Base-by-base conservation (phyloP, 1,140 invertebrate genomes). In the Scaptomyza graminum region DNA sequence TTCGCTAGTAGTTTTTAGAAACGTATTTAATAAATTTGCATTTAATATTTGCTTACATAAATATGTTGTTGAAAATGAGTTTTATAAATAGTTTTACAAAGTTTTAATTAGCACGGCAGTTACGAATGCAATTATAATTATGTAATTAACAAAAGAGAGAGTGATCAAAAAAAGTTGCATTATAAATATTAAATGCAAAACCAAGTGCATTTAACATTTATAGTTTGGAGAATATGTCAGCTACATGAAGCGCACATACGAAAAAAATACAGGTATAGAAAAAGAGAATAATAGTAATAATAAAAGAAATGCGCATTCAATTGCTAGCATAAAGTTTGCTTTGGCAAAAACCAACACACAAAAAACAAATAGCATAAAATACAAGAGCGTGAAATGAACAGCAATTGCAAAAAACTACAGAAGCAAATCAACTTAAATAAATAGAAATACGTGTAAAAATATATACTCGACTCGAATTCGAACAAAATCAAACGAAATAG, bases 41-140 rank as follows among this genome's bases (percentile, higher is more conserved):
- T 66, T 55, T 15, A 15, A 63, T 69, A 64, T 64, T 44, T 70
- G 31, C 22, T 28, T n/a, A 52, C 57, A 64, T 64, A 64, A 64
- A 50, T 15, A 41, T 8, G 6, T 34, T 34, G 44, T 52, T 39
- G 52, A 28, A 65, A 69, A 63, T 55, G 18, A 63, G 59, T 56
- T 55, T 37, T 18, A 54, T 50, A 57, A 47, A 51, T 41, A 43
- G 31, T 34, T 34, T 6, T 34, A 34, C 13, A 65, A 57, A 22
- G 5, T 64, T 65, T 64, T 57, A 70, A 65, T 70, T 65, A 65
- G 67, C 25, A 34, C 43, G 49, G 49, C 46, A 41, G 31, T 16
- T 63, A 63, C 18, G 41, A 69, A 50, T 49, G 43, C 69, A 73
- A 68, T 65, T 71, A 71, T 47, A 66, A 54, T 66, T 65, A 66